Conservation (phyloP, 2,113 vertebrate species). For the Physeter macrocephalus region DNA sequence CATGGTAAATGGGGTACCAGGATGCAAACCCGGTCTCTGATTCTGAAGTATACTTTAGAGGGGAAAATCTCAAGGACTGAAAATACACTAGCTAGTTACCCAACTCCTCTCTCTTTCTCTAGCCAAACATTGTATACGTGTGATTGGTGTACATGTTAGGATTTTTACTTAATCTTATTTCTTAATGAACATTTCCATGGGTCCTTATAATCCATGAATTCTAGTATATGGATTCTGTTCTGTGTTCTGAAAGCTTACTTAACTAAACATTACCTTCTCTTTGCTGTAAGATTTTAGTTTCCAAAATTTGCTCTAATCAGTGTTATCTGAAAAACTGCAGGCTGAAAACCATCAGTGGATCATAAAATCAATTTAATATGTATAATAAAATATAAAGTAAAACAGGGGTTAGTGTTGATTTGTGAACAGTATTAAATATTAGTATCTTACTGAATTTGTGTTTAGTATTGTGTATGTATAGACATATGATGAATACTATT, state of each 20-base stretch:
- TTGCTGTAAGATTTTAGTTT: not conserved
- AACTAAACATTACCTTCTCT: not conserved
- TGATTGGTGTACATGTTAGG: not conserved
- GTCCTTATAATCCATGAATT: not conserved
- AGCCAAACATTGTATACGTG: not conserved
- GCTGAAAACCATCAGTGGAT: not conserved
- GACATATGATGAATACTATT: not conserved
- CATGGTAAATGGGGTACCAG: not conserved
- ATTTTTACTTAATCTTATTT: not conserved
- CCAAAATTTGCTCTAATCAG: not conserved
- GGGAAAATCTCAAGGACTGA: not conserved
- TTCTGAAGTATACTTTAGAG: not conserved
- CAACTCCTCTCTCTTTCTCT: not conserved
- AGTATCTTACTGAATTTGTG: not conserved
- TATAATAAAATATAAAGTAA: not conserved
- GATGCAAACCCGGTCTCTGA: not conserved
- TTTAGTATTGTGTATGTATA: not conserved
- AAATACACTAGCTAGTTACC: not conserved
- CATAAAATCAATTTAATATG: not conserved
- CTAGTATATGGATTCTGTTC: not conserved
- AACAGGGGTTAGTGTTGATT: not conserved
- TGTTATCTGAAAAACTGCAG: not conserved
- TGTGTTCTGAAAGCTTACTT: slow-evolving; percentile 1
- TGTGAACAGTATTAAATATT: not conserved
- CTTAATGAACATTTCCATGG: not conserved